Conservation (phyloP, 2,888 invertebrate genomes). For the Himalopsyche japonica region DNA sequence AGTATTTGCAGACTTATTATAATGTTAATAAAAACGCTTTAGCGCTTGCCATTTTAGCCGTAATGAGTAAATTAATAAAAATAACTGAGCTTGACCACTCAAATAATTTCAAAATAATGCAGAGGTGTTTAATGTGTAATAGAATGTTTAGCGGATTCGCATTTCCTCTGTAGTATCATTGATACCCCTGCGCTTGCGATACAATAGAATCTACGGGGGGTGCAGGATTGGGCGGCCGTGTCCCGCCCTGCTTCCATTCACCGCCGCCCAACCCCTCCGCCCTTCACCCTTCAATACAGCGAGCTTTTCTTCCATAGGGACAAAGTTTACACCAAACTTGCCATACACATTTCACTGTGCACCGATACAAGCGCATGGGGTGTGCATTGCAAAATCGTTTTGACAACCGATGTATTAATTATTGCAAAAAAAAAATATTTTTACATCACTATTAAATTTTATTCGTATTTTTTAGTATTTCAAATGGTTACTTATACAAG, state of each 20-base stretch:
- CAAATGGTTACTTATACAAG: too few species aligned
- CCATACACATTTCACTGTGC: constrained; percentile 1
- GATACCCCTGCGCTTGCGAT: constrained; percentile 18
- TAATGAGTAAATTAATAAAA: too few species aligned
- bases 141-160: too few species aligned
- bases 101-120: too few species aligned
- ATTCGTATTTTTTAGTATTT: too few species aligned
- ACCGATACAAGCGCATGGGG: neutral
- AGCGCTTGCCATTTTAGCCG: too few species aligned
- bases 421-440: too few species aligned
- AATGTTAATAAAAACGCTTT: too few species aligned
- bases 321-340: neutral
- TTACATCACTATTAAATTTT: too few species aligned
- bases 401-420: neutral
- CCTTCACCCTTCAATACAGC: neutral
- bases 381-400: neutral
- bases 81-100: too few species aligned
- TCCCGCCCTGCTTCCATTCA: constrained; percentile 10
- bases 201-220: constrained; percentile 34
- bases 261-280: neutral
- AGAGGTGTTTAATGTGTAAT: too few species aligned
- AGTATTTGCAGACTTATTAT: too few species aligned
- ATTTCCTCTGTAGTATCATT: neutral
- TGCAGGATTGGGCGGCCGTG: constrained; percentile 7
- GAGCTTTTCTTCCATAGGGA: constrained; percentile 9